These are phyloP conservation scores for Piaya cayana DNA, from an alignment of 2,113 vertebrate species.

Conservation along the genomic window DNA sequence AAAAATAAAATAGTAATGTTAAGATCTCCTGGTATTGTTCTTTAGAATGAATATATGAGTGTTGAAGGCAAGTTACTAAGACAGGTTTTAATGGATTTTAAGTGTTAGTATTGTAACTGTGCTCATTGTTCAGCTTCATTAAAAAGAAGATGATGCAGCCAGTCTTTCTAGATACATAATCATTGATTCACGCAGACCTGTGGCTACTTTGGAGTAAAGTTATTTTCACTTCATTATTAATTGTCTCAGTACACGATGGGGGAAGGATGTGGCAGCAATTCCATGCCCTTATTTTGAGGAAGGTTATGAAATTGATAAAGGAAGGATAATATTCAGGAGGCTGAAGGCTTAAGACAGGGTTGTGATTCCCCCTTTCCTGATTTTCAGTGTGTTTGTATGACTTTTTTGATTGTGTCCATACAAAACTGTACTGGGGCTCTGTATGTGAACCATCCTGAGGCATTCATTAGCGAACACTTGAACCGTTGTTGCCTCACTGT, in stretches of 20 bases:
- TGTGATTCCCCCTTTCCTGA: not conserved
- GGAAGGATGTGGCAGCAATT: not conserved
- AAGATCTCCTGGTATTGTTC: not conserved
- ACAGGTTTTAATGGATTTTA: not conserved
- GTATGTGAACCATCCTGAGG: not conserved
- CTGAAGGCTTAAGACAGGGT: not conserved
- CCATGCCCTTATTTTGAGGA: not conserved
- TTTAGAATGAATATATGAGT: not conserved
- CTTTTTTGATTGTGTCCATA: not conserved
- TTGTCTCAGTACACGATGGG: not conserved
- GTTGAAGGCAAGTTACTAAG: not conserved
- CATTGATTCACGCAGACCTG: not conserved
- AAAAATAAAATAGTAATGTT: not conserved
- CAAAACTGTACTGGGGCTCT: not conserved
- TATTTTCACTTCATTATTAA: not conserved
- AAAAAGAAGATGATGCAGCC: not conserved
- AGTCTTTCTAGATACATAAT: not conserved
- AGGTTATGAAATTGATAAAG: not conserved
- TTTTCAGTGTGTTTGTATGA: not conserved
- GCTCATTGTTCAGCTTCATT: not conserved
- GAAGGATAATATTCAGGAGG: not conserved
- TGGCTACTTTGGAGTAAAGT: not conserved
- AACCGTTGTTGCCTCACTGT: conserved; percentile 61
- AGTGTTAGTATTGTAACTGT: not conserved
- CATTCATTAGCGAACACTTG: not conserved